Base-by-base conservation (phyloP, 2,888 invertebrate species). In the Lasioglossum malachurum region DNA sequence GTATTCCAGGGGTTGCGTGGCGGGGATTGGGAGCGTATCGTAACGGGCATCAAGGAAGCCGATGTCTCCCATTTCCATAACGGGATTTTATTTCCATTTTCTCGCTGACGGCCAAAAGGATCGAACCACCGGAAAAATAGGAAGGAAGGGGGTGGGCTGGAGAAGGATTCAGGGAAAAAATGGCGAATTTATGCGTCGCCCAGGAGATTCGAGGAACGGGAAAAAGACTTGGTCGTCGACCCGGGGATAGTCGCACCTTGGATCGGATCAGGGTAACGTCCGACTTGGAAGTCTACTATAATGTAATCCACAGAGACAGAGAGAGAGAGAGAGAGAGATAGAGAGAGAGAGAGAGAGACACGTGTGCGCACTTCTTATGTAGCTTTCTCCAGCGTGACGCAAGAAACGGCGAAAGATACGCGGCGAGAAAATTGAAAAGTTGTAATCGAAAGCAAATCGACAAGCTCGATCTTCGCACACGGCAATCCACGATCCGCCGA, bases 21-120 rank as follows among this genome's bases (percentile, higher is more conserved):
- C 8, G 19, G 31, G 35, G 35, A 19, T 53, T 3, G 35, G 87
- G 80, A 87, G 87, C 80, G 78, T 87, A 87, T 87, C 88, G 87
- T 81, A 81, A 77, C 38, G 71, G 75, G 71, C 88, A 90, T 90
- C 80, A 83, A 86, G 85, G 87, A 88, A 91, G 89, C 79, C 85
- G 79, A 86, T 78, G 86, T 31, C 38, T 57, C 74, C 78, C 83
- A 93, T 93, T 93, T 92, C 93, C 93, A 93, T 92, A 93, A 93
- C 90, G 89, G 91, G 90, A 93, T 92, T 92, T 92, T 93, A 93
- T 93, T 92, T 92, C 92, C 93, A 93, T 93, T 93, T 93, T 91
- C 89, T 87, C 83, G 83, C 75, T 64, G 73, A 8, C 57, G 64
- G 49, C 76, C 76, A 44, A 19, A 46, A 57, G 73, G 57, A 75